Base-by-base conservation (phyloP, 2,888 invertebrate genomes). In the Himalopsyche anomala region DNA sequence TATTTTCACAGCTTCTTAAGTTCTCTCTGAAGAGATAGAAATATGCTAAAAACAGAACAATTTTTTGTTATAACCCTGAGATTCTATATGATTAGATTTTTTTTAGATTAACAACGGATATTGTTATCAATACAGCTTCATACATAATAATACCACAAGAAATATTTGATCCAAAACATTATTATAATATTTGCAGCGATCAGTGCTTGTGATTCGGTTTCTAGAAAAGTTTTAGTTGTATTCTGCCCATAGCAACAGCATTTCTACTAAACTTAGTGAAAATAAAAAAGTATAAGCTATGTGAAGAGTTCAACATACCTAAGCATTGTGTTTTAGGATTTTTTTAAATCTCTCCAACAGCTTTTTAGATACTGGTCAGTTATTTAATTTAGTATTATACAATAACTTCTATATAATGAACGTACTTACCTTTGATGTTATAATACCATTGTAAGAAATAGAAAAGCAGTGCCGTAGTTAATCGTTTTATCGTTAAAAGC, bases 231-330 rank as follows among this genome's bases (percentile, higher is more conserved):
- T 19, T 19, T 19, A 12, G 28, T 62, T 62, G n/a, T 62, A 62
- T 28, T 62, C 11, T 6, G 62, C 62, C 28, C 62, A 62, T 62
- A 62, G 62, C 62, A 62, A 62, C 62, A 62, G 62, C 62, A 62
- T 62, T 62, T 62, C 62, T 62, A 62, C 62, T 62, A 62, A 62
- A 62, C 62, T 19, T 62, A 62, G 62, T 62, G 62, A 62, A 62
- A 62, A 62, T 62, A 62, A 62, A 62, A 62, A 62, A 62, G 62
- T 62, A 62, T 28, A 62, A 9, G 62, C 62, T 19, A n/a, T 62
- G 62, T n/a, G 62, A 62, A 62, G 62, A 62, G 62, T 62, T 62
- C 62, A 62, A 28, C 62, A 62, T 62, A 62, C 62, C 62, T 62
- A 62, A 62, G 62, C 62, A 62, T 62, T 62, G 62, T 62, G 62